Evolutionary conservation across 2,113 vertebrate species (phyloP).

Genomic region (Platycercus adscitus): DNA sequence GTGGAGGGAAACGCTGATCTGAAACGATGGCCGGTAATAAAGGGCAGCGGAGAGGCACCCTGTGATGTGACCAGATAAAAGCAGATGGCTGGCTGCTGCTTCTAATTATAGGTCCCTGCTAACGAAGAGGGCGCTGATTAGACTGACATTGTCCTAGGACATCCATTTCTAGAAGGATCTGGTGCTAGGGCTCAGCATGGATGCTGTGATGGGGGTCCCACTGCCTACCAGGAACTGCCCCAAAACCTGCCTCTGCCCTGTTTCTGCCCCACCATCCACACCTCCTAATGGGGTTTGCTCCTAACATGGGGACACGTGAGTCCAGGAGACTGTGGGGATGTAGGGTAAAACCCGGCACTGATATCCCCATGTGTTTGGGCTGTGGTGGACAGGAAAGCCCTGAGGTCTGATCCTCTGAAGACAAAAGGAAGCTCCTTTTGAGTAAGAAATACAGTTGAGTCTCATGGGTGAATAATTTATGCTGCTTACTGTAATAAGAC

Average conservation of each 20-base stretch:
- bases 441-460: not conserved
- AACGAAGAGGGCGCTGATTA: conserved; percentile 19
- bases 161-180: not conserved
- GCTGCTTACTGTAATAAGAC: conserved; percentile 47
- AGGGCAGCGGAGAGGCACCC: not conserved
- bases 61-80: conserved; percentile 16
- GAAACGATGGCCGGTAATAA: not conserved
- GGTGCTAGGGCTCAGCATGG: rapidly evolving
- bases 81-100: conserved; percentile 58
- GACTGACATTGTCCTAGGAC: conserved; percentile 30
- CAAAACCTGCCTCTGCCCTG: not conserved
- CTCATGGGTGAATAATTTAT: conserved; percentile 51
- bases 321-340: not conserved
- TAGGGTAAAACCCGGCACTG: not conserved
- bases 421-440: conserved; percentile 20
- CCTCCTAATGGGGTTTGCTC: not conserved
- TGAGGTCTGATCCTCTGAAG: not conserved
- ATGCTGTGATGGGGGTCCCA: not conserved
- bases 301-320: rapidly evolving
- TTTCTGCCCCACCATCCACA: not conserved
- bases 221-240: not conserved
- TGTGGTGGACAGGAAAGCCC: not conserved
- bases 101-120: conserved; percentile 57
- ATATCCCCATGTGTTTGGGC: rapidly evolving
- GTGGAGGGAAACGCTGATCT: not conserved